Conservation (phyloP, 2,888 invertebrate genomes). For the Drosophila neoperkinsi region DNA sequence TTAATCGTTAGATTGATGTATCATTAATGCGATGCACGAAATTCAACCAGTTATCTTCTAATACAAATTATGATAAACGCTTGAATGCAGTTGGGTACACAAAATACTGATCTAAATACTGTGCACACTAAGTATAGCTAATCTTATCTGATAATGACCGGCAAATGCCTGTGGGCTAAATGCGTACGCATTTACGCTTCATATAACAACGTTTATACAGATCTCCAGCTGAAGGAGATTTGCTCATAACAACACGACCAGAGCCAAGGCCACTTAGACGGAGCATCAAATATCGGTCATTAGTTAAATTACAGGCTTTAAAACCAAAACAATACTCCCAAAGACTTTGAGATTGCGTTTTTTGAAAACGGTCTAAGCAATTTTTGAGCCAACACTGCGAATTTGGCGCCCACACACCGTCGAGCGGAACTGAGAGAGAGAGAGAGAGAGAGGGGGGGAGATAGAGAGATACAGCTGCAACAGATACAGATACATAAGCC, state of each 20-base stretch:
- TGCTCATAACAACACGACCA: conserved; percentile 22
- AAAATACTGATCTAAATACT: conserved; percentile 4
- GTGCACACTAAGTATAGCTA: conserved; percentile 23
- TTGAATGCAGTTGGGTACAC: conserved; percentile 15
- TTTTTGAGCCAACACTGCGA: conserved; percentile 50
- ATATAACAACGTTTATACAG: conserved; percentile 26
- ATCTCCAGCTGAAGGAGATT: conserved; percentile 10
- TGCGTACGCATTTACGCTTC: conserved; percentile 10
- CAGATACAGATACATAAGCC: conserved; percentile 14
- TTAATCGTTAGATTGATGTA: background rate
- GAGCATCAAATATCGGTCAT: conserved; percentile 67
- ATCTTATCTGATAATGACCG: conserved; percentile 45
- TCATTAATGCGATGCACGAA: background rate
- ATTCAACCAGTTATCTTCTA: background rate
- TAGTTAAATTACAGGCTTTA: conserved; percentile 70
- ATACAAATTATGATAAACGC: conserved; percentile 15
- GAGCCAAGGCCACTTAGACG: conserved; percentile 58
- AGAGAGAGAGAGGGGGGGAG: background rate
- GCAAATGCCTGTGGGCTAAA: conserved; percentile 29
- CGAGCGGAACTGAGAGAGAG: background rate
- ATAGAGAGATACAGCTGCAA: background rate
- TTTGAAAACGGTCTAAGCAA: conserved; percentile 53
- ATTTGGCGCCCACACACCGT: conserved; percentile 72
- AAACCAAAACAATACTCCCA: conserved; percentile 7
- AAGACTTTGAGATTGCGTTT: conserved; percentile 6